These are phyloP conservation scores for Apocrypta bakeri DNA, from an alignment of 1,140 invertebrate species.

Conservation along the genomic window DNA sequence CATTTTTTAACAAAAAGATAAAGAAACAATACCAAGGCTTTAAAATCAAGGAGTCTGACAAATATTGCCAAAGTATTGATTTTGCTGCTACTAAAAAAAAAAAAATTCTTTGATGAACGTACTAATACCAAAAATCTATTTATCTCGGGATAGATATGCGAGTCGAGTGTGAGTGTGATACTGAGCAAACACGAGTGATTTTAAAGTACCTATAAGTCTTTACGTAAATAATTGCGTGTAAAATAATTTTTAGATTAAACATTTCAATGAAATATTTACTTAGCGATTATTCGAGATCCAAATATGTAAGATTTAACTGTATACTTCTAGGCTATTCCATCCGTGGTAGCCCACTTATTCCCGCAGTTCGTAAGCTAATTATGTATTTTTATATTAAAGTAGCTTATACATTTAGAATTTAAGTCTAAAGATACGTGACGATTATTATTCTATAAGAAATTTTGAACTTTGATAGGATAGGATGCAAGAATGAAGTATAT, in stretches of 20 bases:
- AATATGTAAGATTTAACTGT: conserved; percentile 70
- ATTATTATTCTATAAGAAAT: conserved; percentile 47
- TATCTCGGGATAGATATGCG: conserved; percentile 58
- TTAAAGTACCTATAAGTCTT: conserved; percentile 53
- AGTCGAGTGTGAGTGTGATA: conserved; percentile 51
- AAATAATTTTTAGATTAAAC: conserved; percentile 67
- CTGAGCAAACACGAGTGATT: conserved; percentile 55
- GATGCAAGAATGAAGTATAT: conserved; percentile 65
- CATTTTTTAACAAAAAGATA: neutral
- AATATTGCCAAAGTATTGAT: conserved; percentile 73
- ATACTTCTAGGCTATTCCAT: conserved; percentile 72
- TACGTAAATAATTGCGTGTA: conserved; percentile 61
- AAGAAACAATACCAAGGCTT: conserved; percentile 61
- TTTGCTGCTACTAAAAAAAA: conserved; percentile 58
- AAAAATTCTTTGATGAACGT: conserved; percentile 56
- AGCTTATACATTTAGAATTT: conserved; percentile 66
- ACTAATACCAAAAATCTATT: conserved; percentile 61
- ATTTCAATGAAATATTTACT: conserved; percentile 62
- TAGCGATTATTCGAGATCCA: conserved; percentile 62
- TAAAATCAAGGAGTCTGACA: conserved; percentile 71
- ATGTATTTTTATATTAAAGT: conserved; percentile 76
- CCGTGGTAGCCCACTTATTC: conserved; percentile 69
- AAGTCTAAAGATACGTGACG: conserved; percentile 47
- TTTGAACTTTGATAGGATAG: conserved; percentile 64
- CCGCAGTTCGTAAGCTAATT: conserved; percentile 74